Base-by-base conservation (phyloP, 1,140 invertebrate genomes). In the Nomia melanderi region DNA sequence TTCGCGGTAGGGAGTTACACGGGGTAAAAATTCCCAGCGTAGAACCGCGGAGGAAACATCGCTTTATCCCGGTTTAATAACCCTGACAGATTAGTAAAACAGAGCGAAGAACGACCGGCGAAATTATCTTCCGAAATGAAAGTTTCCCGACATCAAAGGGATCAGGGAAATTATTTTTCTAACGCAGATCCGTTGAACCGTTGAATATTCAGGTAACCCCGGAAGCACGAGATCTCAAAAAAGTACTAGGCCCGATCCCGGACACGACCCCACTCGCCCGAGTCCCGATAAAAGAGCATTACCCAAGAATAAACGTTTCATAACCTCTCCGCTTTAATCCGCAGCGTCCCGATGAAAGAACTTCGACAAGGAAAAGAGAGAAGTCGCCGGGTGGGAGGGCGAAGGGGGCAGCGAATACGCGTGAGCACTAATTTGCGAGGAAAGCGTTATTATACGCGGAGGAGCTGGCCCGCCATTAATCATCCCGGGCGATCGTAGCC, bases 401-500 rank as follows among this genome's bases (percentile, higher is more conserved):
- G 71, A 76, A n/a, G n/a, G 65, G 72, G 54, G 25, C 71, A 67
- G 53, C 57, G 81, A 83, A 83, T 83, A 83, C 78, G 77, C 70
- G 77, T 60, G 83, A 88, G 84, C 86, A 88, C 84, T 88, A 89
- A 90, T 90, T 89, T 85, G 87, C 82, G 74, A 77, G 65, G 86
- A 85, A 88, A 89, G 85, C 83, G 87, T 88, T 88, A 88, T 87
- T 88, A 89, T 74, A 82, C 66, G 79, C 83, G 69, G 54, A 80
- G 84, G 70, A 80, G 78, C 69, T 50, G 81, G 81, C 54, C 71
- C 79, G 83, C 74, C 78, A 88, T 88, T 88, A 88, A 88, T 88
- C 86, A 87, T 88, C 78, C 73, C 71, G 74, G 78, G 79, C 76
- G 82, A 89, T 90, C 86, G 84, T 83, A 83, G 83, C 78, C 83